A percentile compares a stretch with the other conserved stretches of the same genome.
phyloP scores from a whole-genome alignment of 2,888 invertebrate genomes.

The Drosophila dives region DNA sequence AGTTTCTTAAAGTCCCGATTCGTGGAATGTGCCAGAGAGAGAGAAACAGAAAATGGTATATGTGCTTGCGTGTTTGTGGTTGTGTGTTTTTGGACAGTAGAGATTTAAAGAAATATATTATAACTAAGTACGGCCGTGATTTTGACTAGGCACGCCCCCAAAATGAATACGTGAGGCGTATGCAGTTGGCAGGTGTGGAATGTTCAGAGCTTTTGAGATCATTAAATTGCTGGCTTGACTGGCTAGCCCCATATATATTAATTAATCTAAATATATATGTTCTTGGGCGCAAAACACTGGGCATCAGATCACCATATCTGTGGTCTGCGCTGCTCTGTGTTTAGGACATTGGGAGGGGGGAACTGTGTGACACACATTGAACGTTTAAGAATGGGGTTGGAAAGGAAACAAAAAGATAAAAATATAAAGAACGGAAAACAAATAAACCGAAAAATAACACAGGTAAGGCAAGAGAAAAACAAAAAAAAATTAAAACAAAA shows the following conservation, averaged over 20 bases:
- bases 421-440: slow-evolving; percentile 28
- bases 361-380: slow-evolving; percentile 11
- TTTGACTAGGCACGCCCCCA: slow-evolving; percentile 36
- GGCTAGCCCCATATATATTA: slow-evolving; percentile 22
- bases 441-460: slow-evolving; percentile 32
- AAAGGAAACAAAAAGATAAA: slow-evolving; percentile 14
- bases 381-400: slow-evolving; percentile 20
- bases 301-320: slow-evolving; percentile 4
- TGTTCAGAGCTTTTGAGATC: slow-evolving; percentile 55
- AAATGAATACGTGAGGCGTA: slow-evolving; percentile 9
- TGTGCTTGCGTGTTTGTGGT: slow-evolving; percentile 7
- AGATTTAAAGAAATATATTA: slow-evolving; percentile 16
- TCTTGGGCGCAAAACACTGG: slow-evolving; percentile 9
- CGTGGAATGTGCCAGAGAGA: slow-evolving; percentile 29
- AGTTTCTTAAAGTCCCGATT: slow-evolving; percentile 39
- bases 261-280: not conserved
- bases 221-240: slow-evolving; percentile 52
- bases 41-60: not conserved
- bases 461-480: slow-evolving; percentile 30
- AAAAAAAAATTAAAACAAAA: slow-evolving; percentile 58
- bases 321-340: not conserved
- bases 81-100: slow-evolving; percentile 1
- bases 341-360: not conserved
- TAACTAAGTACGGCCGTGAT: slow-evolving; percentile 11
- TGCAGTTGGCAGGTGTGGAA: slow-evolving; percentile 29